Percentiles rank a stretch among this genome's conserved stretches.
Evolutionary conservation across 2,888 invertebrate species (phyloP).

Genomic region (Eutolmus rufibarbis): DNA sequence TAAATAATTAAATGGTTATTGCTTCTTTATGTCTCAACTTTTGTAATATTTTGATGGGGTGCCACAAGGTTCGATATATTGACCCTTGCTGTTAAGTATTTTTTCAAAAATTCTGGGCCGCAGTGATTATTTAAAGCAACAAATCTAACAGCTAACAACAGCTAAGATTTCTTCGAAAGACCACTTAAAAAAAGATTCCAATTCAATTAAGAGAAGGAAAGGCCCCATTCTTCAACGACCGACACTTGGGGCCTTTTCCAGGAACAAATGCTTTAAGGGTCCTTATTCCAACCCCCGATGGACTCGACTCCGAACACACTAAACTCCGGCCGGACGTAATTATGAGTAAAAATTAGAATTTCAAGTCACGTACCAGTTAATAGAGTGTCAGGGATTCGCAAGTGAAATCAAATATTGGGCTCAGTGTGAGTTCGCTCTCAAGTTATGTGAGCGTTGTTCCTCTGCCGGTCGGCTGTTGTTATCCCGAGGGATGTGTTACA

Average conservation of each 20-base stretch:
- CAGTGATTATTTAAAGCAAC: not conserved
- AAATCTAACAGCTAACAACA: not conserved
- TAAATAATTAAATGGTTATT: not conserved
- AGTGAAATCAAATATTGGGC: constrained; percentile 3
- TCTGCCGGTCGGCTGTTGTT: not conserved
- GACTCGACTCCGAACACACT: not conserved
- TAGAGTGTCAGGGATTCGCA: constrained; percentile 5
- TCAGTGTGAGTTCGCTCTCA: not conserved
- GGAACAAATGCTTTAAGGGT: not conserved
- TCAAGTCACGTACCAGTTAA: constrained; percentile 21
- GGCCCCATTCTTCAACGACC: not conserved
- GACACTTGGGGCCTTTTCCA: not conserved
- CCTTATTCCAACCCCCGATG: not conserved
- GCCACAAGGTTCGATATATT: not conserved
- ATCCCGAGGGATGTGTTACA: not conserved
- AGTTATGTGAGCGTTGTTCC: not conserved
- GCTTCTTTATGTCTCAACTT: not conserved
- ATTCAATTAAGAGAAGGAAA: not conserved
- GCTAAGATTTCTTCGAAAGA: not conserved
- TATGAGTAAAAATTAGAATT: constrained; percentile 23
- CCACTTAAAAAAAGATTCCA: not conserved
- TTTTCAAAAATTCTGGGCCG: not conserved
- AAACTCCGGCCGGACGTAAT: not conserved
- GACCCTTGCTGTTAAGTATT: not conserved
- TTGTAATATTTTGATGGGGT: not conserved